A percentile compares a stretch with the other conserved stretches of the same genome.
phyloP scores from a whole-genome alignment of 2,113 vertebrate species.

The Microcebus ravelobensis region DNA sequence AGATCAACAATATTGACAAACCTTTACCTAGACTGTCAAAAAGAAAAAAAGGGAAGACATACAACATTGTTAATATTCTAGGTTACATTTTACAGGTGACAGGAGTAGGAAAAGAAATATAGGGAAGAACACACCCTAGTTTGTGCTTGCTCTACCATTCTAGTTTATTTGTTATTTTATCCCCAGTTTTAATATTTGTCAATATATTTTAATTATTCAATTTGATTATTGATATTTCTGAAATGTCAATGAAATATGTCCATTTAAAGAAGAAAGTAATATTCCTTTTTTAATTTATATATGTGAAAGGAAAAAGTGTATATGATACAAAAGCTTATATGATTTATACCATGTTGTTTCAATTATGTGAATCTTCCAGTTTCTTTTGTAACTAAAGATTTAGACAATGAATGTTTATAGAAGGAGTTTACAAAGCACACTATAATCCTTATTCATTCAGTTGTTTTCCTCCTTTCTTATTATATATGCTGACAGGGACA shows the following conservation, averaged over 20 bases:
- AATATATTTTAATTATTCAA: background rate
- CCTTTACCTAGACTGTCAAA: background rate
- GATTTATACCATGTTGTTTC: background rate
- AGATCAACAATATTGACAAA: background rate
- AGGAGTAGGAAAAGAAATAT: background rate
- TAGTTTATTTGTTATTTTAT: background rate
- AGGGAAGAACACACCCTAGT: background rate
- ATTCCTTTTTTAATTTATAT: background rate
- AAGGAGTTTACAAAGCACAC: background rate
- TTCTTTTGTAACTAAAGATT: background rate
- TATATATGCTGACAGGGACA: background rate
- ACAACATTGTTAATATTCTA: background rate
- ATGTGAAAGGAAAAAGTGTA: background rate
- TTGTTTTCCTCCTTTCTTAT: background rate
- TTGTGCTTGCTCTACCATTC: background rate
- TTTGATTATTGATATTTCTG: background rate
- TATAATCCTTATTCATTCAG: background rate
- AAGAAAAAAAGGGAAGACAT: background rate
- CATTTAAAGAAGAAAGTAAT: background rate
- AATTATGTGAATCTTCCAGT: background rate
- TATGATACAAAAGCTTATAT: background rate
- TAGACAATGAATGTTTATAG: background rate
- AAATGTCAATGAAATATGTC: background rate
- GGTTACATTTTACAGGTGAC: background rate
- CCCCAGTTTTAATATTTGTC: background rate